Percentiles rank a stretch among this genome's conserved stretches.
phyloP scores from a whole-genome alignment of 2,888 invertebrate species.

The Ephialtes manifestator region DNA sequence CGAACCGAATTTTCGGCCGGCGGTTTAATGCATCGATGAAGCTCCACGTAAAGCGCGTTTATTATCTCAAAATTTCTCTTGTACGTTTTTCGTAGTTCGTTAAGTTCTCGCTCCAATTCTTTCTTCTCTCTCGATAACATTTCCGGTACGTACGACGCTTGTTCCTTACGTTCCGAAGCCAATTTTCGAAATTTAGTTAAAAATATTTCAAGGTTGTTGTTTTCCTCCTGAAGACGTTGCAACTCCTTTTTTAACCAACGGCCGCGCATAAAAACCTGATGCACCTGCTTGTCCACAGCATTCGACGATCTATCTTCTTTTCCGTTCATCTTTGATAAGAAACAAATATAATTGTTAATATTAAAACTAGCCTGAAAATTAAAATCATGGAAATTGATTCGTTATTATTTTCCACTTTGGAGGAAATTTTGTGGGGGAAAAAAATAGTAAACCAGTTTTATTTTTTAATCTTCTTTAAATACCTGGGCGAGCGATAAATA shows the following conservation, averaged over 20 bases:
- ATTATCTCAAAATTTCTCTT: conserved; percentile 72
- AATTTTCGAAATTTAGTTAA: conserved; percentile 70
- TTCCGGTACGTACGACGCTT: conserved; percentile 71
- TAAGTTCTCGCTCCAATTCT: conserved; percentile 69
- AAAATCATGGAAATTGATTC: no score
- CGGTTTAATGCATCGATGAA: conserved; percentile 70
- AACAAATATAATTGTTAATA: conserved; percentile 10
- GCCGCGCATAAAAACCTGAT: conserved; percentile 72
- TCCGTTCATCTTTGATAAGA: conserved; percentile 25
- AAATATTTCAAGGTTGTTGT: conserved; percentile 68
- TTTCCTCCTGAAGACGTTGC: conserved; percentile 72
- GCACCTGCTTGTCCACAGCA: conserved; percentile 68
- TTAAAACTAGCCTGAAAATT: no score
- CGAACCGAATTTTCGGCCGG: conserved; percentile 42
- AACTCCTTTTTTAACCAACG: conserved; percentile 75
- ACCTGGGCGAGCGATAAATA: no score
- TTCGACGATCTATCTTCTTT: conserved; percentile 50
- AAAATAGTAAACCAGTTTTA: no score
- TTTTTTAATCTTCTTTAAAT: no score
- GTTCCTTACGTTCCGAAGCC: conserved; percentile 70
- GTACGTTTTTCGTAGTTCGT: conserved; percentile 61
- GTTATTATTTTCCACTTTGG: no score
- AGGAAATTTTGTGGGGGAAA: no score
- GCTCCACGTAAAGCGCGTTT: conserved; percentile 72
- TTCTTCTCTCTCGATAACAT: conserved; percentile 72